Percentiles rank a stretch among this genome's conserved stretches.
Evolutionary conservation across 2,888 invertebrate genomes (phyloP).

Genomic region (Drosophila algonquin): DNA sequence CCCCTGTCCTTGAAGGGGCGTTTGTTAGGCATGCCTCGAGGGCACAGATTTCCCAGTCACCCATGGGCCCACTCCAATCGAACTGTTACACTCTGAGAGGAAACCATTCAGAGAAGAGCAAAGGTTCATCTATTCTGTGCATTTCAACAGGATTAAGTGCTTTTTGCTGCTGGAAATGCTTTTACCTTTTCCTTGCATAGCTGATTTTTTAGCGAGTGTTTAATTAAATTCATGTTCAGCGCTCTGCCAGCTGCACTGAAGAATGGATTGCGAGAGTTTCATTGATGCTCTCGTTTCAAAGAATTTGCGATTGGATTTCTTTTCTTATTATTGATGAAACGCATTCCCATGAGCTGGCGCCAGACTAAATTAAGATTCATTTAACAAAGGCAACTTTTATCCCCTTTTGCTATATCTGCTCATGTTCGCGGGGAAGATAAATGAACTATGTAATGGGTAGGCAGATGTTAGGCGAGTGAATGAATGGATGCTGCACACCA

Average conservation of each 20-base stretch:
- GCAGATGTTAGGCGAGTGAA: no score
- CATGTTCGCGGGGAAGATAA: conserved; percentile 8
- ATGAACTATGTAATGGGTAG: conserved; percentile 3
- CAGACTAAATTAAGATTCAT: neutral
- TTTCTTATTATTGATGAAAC: neutral
- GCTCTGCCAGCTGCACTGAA: neutral
- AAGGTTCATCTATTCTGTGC: conserved; percentile 6
- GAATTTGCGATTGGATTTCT: neutral
- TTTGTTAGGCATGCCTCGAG: conserved; percentile 9
- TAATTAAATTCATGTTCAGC: neutral
- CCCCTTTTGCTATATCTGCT: neutral
- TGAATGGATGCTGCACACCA: conserved; percentile 15
- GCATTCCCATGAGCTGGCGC: neutral
- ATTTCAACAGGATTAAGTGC: neutral
- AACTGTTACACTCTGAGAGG: conserved; percentile 11
- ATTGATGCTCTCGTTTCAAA: neutral
- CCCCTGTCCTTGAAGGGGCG: conserved; percentile 55
- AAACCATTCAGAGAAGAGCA: conserved; percentile 32
- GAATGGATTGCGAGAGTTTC: neutral
- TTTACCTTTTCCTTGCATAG: neutral
- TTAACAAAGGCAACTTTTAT: neutral
- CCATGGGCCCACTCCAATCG: conserved; percentile 21
- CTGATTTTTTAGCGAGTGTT: neutral
- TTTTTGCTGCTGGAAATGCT: neutral
- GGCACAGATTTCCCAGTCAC: conserved; percentile 20